These are phyloP conservation scores for Enhydra lutris DNA, from an alignment of 2,113 vertebrate genomes.

Conservation along the genomic window DNA sequence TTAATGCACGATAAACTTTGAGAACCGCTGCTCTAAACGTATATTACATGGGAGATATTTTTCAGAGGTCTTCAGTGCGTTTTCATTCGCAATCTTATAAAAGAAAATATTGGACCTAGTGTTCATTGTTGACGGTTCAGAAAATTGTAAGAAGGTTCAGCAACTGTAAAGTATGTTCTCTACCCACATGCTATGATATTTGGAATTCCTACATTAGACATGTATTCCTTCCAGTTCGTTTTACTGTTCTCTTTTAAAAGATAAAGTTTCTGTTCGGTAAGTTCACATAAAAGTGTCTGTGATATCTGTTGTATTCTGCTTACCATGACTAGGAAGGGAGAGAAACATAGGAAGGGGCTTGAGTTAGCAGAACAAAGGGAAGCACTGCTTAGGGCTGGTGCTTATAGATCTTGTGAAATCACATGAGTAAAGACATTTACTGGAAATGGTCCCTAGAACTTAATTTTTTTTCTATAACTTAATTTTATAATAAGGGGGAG, in stretches of 20 bases:
- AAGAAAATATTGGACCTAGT: not conserved
- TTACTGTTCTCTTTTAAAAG: slow-evolving; percentile 11
- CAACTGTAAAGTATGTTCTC: not conserved
- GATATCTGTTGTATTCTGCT: not conserved
- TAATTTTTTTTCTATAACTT: not conserved
- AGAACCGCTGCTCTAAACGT: not conserved
- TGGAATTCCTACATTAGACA: not conserved
- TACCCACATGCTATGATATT: not conserved
- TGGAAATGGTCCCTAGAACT: not conserved
- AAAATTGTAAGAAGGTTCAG: not conserved
- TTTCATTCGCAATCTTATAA: not conserved
- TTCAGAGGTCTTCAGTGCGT: not conserved
- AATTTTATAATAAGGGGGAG: not conserved
- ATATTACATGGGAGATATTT: not conserved
- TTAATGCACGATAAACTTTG: not conserved
- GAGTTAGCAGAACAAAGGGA: not conserved
- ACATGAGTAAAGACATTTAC: not conserved
- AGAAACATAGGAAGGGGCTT: not conserved
- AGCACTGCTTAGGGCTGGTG: not conserved
- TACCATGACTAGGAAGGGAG: not conserved
- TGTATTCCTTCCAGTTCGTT: not conserved
- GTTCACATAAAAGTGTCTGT: not conserved
- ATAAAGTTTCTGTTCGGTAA: not conserved
- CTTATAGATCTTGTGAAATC: not conserved
- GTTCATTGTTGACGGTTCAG: not conserved